phyloP scores from a whole-genome alignment of 2,113 vertebrate genomes.

The Callipepla californica region DNA sequence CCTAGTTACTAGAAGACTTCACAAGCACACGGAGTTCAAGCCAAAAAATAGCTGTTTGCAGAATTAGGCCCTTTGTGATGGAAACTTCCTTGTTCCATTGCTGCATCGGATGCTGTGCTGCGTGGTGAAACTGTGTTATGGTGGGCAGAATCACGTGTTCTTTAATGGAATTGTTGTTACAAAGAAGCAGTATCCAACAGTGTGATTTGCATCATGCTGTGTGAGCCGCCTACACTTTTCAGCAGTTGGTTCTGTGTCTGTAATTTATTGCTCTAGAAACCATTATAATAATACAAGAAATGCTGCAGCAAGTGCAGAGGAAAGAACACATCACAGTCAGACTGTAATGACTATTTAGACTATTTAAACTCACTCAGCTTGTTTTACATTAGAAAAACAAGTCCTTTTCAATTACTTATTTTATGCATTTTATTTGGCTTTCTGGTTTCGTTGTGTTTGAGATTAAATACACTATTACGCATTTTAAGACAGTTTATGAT shows the following conservation, averaged over 20 bases:
- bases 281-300: conserved; percentile 76
- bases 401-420: conserved; percentile 66
- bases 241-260: conserved; percentile 65
- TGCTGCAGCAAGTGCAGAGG: conserved; percentile 62
- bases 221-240: conserved; percentile 67
- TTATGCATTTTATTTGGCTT: conserved; percentile 57
- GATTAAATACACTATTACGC: conserved; percentile 36
- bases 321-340: conserved; percentile 76
- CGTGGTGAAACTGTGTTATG: background rate
- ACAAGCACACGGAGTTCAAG: rapidly evolving
- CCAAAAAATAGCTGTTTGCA: background rate
- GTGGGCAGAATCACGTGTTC: conserved; percentile 33
- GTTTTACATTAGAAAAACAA: conserved; percentile 73
- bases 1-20: background rate
- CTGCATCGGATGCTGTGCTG: background rate
- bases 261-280: conserved; percentile 78
- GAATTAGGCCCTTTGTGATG: background rate
- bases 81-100: background rate
- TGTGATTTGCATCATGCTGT: conserved; percentile 67
- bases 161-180: conserved; percentile 51
- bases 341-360: conserved; percentile 78
- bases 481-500: conserved; percentile 37
- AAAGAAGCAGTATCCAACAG: conserved; percentile 37
- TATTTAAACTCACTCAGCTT: conserved; percentile 74
- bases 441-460: conserved; percentile 57